Conservation (phyloP, 2,888 invertebrate species). For the Polydesmus complanatus region DNA sequence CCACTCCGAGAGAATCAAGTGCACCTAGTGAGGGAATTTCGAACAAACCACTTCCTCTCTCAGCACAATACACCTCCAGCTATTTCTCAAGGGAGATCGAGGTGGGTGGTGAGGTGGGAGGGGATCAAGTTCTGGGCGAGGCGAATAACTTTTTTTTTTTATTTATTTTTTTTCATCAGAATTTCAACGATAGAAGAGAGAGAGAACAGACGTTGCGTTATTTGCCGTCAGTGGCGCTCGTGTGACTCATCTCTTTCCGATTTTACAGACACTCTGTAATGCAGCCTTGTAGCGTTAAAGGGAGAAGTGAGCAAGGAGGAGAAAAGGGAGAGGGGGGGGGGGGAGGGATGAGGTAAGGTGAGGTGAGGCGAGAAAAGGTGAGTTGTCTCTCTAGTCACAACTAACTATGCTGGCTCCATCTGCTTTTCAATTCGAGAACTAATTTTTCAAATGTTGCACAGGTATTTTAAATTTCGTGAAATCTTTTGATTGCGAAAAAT, state of each 20-base stretch:
- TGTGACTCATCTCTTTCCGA: neutral
- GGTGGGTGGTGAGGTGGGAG: neutral
- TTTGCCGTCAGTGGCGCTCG: too few species aligned
- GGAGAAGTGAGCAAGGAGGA: too few species aligned
- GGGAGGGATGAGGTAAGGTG: neutral
- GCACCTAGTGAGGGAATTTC: neutral
- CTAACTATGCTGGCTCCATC: neutral
- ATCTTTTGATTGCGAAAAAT: too few species aligned
- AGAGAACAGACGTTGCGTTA: too few species aligned
- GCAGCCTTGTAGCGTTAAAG: neutral
- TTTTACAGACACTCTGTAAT: neutral
- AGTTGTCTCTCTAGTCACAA: neutral
- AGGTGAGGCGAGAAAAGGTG: neutral
- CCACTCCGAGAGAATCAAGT: neutral
- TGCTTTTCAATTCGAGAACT: neutral
- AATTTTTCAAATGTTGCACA: too few species aligned
- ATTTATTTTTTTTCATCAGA: neutral
- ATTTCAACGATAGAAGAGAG: too few species aligned
- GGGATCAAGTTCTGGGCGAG: neutral
- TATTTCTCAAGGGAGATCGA: neutral
- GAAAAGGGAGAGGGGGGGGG: too few species aligned
- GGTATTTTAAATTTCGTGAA: too few species aligned
- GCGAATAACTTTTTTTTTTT: neutral
- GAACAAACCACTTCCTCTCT: neutral
- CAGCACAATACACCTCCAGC: neutral